phyloP scores from a whole-genome alignment of 2,888 invertebrate genomes.

The Mythimna lalbum region DNA sequence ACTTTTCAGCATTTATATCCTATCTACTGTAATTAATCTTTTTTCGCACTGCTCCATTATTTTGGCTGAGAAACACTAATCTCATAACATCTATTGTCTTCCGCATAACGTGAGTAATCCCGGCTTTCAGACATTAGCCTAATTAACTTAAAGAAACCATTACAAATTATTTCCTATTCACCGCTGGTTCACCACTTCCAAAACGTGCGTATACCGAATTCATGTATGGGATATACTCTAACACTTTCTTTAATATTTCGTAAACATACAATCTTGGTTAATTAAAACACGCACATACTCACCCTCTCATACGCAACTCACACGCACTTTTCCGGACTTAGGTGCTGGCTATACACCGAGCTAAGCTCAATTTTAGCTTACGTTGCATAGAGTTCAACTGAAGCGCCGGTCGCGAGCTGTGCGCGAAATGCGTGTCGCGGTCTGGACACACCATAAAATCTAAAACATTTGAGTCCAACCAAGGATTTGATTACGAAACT shows the following conservation, averaged over 20 bases:
- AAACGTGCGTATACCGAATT: slow-evolving; percentile 9
- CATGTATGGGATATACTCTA: slow-evolving; percentile 26
- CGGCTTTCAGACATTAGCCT: slow-evolving; percentile 10
- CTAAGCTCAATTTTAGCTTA: background rate
- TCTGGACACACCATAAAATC: too few species aligned
- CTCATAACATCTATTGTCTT: slow-evolving; percentile 2
- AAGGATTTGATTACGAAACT: background rate
- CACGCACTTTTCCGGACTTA: background rate
- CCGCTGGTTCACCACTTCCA: slow-evolving; percentile 31
- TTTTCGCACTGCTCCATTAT: background rate
- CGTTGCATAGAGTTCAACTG: background rate
- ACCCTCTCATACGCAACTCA: slow-evolving; percentile 7
- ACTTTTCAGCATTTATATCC: too few species aligned
- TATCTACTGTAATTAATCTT: background rate
- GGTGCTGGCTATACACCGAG: background rate
- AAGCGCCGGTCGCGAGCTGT: too few species aligned
- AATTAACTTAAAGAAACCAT: slow-evolving; percentile 42
- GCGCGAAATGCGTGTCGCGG: too few species aligned
- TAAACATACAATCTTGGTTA: slow-evolving; percentile 38
- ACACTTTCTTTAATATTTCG: slow-evolving; percentile 37
- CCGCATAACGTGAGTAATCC: slow-evolving; percentile 18
- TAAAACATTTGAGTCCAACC: background rate
- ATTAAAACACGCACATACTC: slow-evolving; percentile 36
- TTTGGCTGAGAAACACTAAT: slow-evolving; percentile 18
- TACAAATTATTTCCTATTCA: slow-evolving; percentile 22